Base-by-base conservation (phyloP, 2,113 vertebrate species). In the Charadrius vociferus region DNA sequence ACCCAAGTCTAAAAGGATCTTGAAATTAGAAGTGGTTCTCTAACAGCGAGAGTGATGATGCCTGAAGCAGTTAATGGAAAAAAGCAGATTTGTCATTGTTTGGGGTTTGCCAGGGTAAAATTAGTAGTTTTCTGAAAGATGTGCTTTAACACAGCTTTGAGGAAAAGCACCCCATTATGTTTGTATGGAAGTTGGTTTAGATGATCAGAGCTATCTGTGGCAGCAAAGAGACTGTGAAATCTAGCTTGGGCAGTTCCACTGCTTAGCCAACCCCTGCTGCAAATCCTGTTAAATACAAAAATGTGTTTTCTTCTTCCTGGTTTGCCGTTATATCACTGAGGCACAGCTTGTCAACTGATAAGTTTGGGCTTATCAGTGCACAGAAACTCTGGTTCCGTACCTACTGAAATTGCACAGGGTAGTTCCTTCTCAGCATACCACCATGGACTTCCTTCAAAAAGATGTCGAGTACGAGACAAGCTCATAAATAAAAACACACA, bases 1-100 rank as follows among this genome's bases (percentile, higher is more conserved):
- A 39, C 26, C 3, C 30, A 14, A 19, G 6, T 56, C n/a, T 32
- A n/a, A 81, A 77, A 0, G 0, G 14, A 66, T 73, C 45, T 81
- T 80, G 62, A 80, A 88, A 73, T 65, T 26, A 62, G 45, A 50
- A 30, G 59, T 56, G 41, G 36, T 23, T 78, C 59, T 18, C 45
- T 70, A 59, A 29, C 9, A 61, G 19, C 30, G 53, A 66, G 27
- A 52, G 19, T 26, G 41, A 66, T 86, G 70, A 34, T 10, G 21
- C 37, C 74, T 12, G 7, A 43, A 87, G 61, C 14, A 41, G n/a
- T 61, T 67, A 53, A 27, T 37, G 39, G 22, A 29, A 37, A 56
- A 78, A 50, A 23, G 7, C 4, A 27, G 15, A 47, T 74, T 74
- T 59, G 12, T 55, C 24, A 45, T 9, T 39, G 14, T 66, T 58